phyloP scores from a whole-genome alignment of 2,888 invertebrate genomes.

The Morpho helenor region DNA sequence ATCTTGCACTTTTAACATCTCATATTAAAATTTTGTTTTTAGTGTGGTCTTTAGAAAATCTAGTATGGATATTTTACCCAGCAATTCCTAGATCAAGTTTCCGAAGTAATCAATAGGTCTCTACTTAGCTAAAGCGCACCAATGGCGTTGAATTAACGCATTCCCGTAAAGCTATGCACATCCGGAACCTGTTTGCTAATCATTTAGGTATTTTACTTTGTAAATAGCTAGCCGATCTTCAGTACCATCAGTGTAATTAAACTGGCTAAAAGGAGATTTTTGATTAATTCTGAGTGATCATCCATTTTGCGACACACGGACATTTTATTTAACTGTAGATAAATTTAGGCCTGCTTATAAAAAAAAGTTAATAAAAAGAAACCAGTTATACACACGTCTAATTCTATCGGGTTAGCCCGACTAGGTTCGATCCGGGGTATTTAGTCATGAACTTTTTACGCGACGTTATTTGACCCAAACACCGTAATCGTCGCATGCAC shows the following conservation, averaged over 20 bases:
- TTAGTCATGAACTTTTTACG: too few relatives aligned
- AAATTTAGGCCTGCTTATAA: too few relatives aligned
- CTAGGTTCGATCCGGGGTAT: too few relatives aligned
- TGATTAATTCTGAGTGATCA: background rate
- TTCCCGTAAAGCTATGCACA: constrained; percentile 6
- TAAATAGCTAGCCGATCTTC: constrained; percentile 6
- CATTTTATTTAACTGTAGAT: too few relatives aligned
- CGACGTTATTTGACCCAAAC: too few relatives aligned
- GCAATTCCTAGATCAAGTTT: background rate
- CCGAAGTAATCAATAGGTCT: constrained; percentile 9
- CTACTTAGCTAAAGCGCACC: constrained; percentile 3
- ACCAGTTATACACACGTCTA: too few relatives aligned
- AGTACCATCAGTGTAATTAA: constrained; percentile 9
- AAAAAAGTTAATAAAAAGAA: too few relatives aligned
- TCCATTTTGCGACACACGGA: too few relatives aligned
- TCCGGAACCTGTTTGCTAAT: constrained; percentile 6
- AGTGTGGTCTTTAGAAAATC: background rate
- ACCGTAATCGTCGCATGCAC: too few relatives aligned
- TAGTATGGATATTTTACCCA: background rate
- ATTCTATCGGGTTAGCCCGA: too few relatives aligned
- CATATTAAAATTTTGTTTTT: too few relatives aligned
- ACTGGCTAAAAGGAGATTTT: background rate
- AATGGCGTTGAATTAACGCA: constrained; percentile 7
- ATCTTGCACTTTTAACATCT: too few relatives aligned
- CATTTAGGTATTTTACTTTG: constrained; percentile 12